Conservation (phyloP, 2,113 vertebrate genomes). For the Speoplatyrhinus poulsoni region DNA sequence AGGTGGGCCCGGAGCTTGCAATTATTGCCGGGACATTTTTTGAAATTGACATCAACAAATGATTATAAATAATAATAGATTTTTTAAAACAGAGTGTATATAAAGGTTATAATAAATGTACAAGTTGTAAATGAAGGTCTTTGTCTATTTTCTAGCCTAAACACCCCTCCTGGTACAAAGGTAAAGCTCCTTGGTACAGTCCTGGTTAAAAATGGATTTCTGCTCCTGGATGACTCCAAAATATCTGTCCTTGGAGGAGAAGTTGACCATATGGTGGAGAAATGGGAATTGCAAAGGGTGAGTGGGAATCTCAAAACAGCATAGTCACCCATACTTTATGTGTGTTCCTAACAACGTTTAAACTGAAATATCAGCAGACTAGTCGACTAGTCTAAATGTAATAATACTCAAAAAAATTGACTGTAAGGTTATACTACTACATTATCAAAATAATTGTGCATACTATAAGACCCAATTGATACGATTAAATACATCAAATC, state of each 20-base stretch:
- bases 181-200: constrained; percentile 89
- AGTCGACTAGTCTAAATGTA: too few species aligned
- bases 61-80: constrained; percentile 10
- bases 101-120: too few species aligned
- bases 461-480: too few species aligned
- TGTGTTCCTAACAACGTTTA: too few species aligned
- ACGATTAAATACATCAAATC: too few species aligned
- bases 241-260: constrained; percentile 91
- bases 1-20: not conserved
- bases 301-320: constrained; percentile 56
- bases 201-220: constrained; percentile 89
- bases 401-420: too few species aligned
- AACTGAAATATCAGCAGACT: too few species aligned
- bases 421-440: too few species aligned
- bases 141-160: constrained; percentile 66
- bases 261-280: constrained; percentile 96
- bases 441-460: too few species aligned
- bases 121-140: too few species aligned
- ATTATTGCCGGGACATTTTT: not conserved
- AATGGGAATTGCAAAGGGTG: constrained; percentile 97
- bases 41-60: not conserved
- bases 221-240: constrained; percentile 91
- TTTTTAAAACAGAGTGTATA: too few species aligned
- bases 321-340: too few species aligned
- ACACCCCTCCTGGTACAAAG: constrained; percentile 94